A percentile compares a stretch with the other conserved stretches of the same genome.
phyloP scores from a whole-genome alignment of 1,140 invertebrate species.

The Zeugodacus cucurbitae region DNA sequence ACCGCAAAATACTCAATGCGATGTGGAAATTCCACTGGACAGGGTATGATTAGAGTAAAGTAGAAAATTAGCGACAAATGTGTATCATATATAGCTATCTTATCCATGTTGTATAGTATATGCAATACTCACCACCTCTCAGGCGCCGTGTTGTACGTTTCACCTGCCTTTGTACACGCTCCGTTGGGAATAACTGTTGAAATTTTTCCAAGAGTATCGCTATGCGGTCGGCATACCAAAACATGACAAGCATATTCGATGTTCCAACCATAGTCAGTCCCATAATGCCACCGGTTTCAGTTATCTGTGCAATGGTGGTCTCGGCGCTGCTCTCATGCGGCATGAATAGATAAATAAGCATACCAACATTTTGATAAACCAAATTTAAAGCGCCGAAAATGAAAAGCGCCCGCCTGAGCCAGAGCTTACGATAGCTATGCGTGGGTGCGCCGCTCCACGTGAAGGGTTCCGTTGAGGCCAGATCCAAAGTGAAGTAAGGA shows the following conservation, averaged over 20 bases:
- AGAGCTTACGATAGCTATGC: conserved; percentile 20
- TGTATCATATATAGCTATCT: too few species aligned
- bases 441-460: conserved; percentile 45
- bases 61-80: not conserved
- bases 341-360: conserved; percentile 48
- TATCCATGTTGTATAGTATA: not conserved
- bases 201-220: conserved; percentile 49
- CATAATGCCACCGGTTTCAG: conserved; percentile 53
- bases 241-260: conserved; percentile 50
- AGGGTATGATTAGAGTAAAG: not conserved
- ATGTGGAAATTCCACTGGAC: conserved; percentile 32
- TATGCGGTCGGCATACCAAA: conserved; percentile 46
- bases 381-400: conserved; percentile 47
- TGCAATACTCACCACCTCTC: not conserved
- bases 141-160: not conserved
- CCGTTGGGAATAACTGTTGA: conserved; percentile 46
- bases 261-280: conserved; percentile 48
- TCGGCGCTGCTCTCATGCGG: conserved; percentile 19
- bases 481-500: not conserved
- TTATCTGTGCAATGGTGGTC: conserved; percentile 40
- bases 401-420: conserved; percentile 41
- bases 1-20: conserved; percentile 48
- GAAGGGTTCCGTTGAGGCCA: conserved; percentile 20
- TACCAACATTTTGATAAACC: conserved; percentile 53
- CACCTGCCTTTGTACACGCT: not conserved